Conservation (phyloP, 2,888 invertebrate species). For the Scrobipalpa atriplicella region DNA sequence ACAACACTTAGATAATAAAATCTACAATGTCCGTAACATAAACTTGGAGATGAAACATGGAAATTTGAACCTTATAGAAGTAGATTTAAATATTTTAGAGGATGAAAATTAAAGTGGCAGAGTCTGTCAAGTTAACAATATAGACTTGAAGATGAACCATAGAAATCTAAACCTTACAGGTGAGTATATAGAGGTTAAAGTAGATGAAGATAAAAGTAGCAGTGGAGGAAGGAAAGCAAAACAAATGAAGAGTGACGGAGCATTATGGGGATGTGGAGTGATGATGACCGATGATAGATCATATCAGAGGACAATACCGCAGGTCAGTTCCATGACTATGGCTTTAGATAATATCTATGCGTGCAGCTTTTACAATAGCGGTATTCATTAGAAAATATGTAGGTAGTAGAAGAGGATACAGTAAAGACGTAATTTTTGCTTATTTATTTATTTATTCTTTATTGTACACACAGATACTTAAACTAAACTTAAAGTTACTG, state of each 20-base stretch:
- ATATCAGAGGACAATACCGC: neutral
- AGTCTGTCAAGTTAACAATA: slow-evolving; percentile 21
- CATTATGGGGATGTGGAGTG: slow-evolving; percentile 48
- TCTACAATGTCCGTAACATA: neutral
- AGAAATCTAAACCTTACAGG: too few species aligned
- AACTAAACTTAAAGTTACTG: too few species aligned
- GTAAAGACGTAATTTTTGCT: too few species aligned
- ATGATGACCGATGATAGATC: slow-evolving; percentile 46
- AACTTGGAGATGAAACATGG: slow-evolving; percentile 26
- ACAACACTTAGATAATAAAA: slow-evolving; percentile 40
- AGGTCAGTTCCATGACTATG: neutral
- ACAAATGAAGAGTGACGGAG: slow-evolving; percentile 56
- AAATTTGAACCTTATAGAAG: slow-evolving; percentile 38
- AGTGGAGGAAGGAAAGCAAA: slow-evolving; percentile 49
- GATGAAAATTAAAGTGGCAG: slow-evolving; percentile 35
- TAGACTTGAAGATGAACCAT: too few species aligned
- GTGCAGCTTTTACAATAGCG: neutral
- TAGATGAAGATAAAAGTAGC: slow-evolving; percentile 36
- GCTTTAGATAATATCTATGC: too few species aligned
- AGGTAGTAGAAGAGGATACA: neutral
- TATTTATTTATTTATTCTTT: too few species aligned
- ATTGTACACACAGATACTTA: too few species aligned
- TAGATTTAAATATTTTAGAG: slow-evolving; percentile 24
- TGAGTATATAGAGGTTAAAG: too few species aligned
- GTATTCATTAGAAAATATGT: neutral